Conservation (phyloP, 2,888 invertebrate genomes). For the Blastobasis adustella region DNA sequence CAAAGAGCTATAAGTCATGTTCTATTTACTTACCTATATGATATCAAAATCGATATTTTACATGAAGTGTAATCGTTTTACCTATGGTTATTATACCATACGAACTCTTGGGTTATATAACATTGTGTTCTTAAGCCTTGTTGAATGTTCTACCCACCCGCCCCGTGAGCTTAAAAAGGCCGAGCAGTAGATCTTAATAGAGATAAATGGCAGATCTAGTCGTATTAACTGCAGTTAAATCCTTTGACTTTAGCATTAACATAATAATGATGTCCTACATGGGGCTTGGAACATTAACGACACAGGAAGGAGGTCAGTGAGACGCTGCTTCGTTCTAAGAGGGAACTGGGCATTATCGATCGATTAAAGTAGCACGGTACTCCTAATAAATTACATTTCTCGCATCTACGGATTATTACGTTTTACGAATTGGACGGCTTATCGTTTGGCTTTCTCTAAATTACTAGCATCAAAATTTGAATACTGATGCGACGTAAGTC, state of each 20-base stretch:
- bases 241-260: constrained; percentile 32
- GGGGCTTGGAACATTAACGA: constrained; percentile 19
- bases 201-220: constrained; percentile 47
- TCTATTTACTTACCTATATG: not conserved
- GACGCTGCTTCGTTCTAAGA: constrained; percentile 22
- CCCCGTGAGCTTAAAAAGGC: constrained; percentile 30
- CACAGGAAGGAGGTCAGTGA: constrained; percentile 31
- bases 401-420: constrained; percentile 25
- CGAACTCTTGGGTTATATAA: constrained; percentile 1
- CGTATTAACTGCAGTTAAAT: constrained; percentile 26
- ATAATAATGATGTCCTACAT: constrained; percentile 26
- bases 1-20: constrained; percentile 1
- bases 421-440: not conserved
- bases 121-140: constrained; percentile 32
- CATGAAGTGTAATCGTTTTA: constrained; percentile 1
- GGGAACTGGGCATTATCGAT: constrained; percentile 22
- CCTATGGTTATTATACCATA: no score
- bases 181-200: constrained; percentile 38
- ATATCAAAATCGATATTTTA: constrained; percentile 2
- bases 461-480: no score
- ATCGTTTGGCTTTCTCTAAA: no score
- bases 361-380: constrained; percentile 27
- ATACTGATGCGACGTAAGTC: no score
- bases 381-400: constrained; percentile 31
- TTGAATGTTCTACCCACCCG: constrained; percentile 29